Conservation (phyloP, 2,797 vertebrate genomes). For the Geotrypetes seraphini region DNA sequence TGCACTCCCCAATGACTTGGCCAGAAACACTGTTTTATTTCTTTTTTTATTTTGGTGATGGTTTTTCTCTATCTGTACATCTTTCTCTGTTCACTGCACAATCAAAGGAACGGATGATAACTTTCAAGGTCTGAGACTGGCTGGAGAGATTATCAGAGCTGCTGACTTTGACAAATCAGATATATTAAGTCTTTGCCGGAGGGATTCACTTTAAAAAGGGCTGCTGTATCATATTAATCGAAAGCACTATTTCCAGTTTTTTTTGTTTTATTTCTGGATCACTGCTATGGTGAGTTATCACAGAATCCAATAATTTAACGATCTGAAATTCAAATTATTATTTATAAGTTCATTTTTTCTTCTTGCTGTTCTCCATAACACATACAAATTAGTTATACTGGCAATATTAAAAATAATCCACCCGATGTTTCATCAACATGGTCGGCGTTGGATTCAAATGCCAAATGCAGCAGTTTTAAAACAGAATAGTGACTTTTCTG, state of each 20-base stretch:
- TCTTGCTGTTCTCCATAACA: too few relatives aligned
- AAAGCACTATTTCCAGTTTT: background rate
- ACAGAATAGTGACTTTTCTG: too few relatives aligned
- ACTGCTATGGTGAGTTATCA: background rate
- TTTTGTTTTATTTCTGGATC: background rate
- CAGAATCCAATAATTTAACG: background rate
- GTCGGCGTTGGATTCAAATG: too few relatives aligned
- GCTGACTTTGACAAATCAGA: slow-evolving; percentile 71
- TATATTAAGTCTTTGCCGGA: slow-evolving; percentile 62
- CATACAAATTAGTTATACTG: too few relatives aligned
- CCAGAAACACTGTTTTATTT: slow-evolving; percentile 1
- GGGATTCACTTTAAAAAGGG: slow-evolving; percentile 29
- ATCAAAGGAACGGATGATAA: slow-evolving; percentile 44
- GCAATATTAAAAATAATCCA: too few relatives aligned
- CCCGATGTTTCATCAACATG: too few relatives aligned
- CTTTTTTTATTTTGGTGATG: slow-evolving; percentile 3
- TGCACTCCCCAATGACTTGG: background rate
- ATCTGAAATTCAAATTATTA: slow-evolving; percentile 1
- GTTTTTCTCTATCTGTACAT: background rate
- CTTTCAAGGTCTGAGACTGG: slow-evolving; percentile 43
- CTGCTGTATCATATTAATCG: background rate
- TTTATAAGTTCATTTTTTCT: too few relatives aligned
- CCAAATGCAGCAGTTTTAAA: too few relatives aligned
- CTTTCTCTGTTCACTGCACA: slow-evolving; percentile 8
- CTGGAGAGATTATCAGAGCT: slow-evolving; percentile 59